Conservation (phyloP, 2,888 invertebrate genomes). For the Rugalucina vietnamica region DNA sequence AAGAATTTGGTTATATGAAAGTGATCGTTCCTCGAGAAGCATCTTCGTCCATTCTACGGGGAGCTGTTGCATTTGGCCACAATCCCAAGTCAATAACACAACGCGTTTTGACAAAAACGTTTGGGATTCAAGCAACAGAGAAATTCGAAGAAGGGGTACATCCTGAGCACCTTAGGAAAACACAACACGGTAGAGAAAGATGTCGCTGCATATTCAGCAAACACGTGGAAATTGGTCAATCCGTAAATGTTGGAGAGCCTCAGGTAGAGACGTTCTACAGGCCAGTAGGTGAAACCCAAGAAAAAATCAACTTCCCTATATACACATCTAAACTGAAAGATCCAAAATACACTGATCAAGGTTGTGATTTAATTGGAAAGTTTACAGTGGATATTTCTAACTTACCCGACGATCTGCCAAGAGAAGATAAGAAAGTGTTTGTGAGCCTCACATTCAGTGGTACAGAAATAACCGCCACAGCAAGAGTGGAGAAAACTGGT, state of each 20-base stretch:
- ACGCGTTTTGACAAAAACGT: constrained; percentile 4
- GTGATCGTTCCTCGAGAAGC: neutral
- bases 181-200: neutral
- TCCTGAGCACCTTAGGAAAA: neutral
- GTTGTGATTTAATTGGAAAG: neutral
- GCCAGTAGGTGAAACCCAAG: neutral
- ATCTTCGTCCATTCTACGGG: neutral
- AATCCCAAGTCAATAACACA: neutral
- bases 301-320: neutral
- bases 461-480: neutral
- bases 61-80: constrained; percentile 1
- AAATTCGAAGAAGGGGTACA: neutral
- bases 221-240: constrained; percentile 10
- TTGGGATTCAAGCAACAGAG: neutral
- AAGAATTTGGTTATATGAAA: neutral
- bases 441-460: constrained; percentile 4
- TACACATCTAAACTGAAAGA: constrained; percentile 6
- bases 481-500: neutral
- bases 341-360: constrained; percentile 6
- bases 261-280: neutral
- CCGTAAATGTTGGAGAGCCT: constrained; percentile 6
- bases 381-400: neutral
- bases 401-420: neutral
- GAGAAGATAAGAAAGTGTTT: neutral
- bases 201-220: neutral